phyloP scores from a whole-genome alignment of 2,888 invertebrate species.

The Cetonia aurata region DNA sequence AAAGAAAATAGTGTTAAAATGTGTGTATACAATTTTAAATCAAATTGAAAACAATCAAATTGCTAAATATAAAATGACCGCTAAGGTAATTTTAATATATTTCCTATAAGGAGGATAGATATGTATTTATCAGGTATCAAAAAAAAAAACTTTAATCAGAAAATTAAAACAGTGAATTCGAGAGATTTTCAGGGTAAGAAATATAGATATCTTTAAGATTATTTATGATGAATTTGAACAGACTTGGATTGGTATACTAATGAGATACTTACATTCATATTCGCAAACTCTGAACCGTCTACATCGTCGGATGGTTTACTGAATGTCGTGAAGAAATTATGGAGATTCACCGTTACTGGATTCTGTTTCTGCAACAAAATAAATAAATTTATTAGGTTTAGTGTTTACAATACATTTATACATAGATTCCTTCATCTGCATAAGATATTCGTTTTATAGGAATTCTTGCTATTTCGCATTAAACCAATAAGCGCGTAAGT shows the following conservation, averaged over 20 bases:
- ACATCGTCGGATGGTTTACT: not conserved
- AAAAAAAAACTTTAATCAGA: too few species aligned
- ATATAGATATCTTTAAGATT: too few species aligned
- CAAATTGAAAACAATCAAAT: too few species aligned
- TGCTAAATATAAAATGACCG: too few species aligned
- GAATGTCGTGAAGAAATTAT: constrained; percentile 4
- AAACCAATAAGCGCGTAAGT: constrained; percentile 21
- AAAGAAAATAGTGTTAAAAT: too few species aligned
- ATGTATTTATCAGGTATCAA: too few species aligned
- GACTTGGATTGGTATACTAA: not conserved
- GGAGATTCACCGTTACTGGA: not conserved
- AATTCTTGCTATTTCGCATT: constrained; percentile 12
- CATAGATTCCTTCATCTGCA: not conserved
- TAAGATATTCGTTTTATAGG: not conserved
- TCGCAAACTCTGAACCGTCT: not conserved
- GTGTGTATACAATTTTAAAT: too few species aligned
- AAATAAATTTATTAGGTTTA: not conserved
- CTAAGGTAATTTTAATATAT: too few species aligned
- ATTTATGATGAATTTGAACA: too few species aligned
- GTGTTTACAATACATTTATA: not conserved
- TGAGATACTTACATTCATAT: constrained; percentile 20
- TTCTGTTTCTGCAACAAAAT: constrained; percentile 13
- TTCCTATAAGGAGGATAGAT: too few species aligned
- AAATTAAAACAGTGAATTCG: too few species aligned
- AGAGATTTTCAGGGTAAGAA: too few species aligned